Percentiles rank a stretch among this genome's conserved stretches.
Evolutionary conservation across 2,113 vertebrate genomes (phyloP).

Genomic region (Poicephalus gulielmi): DNA sequence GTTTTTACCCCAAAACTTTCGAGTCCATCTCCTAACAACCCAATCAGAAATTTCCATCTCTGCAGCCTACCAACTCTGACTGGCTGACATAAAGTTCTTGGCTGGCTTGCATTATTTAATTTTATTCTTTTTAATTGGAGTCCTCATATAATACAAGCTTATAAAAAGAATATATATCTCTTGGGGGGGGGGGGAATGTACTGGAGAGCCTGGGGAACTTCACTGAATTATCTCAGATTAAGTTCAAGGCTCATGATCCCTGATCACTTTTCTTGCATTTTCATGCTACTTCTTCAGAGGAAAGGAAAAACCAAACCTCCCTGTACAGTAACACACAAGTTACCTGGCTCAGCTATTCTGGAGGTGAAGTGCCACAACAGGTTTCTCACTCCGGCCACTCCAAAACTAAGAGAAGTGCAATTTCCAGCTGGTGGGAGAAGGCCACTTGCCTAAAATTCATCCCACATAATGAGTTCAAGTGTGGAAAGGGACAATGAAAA

Average conservation of each 20-base stretch:
- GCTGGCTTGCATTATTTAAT: not conserved
- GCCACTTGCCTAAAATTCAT: not conserved
- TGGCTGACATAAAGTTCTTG: not conserved
- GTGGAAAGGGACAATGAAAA: not conserved
- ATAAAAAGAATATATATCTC: not conserved
- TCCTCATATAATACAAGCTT: not conserved
- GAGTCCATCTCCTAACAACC: not conserved
- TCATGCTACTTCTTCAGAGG: not conserved
- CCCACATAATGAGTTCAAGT: not conserved
- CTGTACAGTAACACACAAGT: not conserved
- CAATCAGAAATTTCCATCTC: not conserved
- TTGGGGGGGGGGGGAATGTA: fast-evolving
- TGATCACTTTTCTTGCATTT: not conserved
- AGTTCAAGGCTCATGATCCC: not conserved
- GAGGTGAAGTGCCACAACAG: not conserved
- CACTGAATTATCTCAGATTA: not conserved
- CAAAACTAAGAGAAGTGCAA: not conserved
- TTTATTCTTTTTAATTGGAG: not conserved
- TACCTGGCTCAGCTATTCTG: not conserved
- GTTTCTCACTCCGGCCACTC: not conserved
- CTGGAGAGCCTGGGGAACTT: not conserved
- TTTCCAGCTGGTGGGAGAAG: not conserved
- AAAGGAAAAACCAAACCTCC: not conserved
- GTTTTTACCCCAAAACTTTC: not conserved
- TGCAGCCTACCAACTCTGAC: not conserved